Evolutionary conservation across 2,888 invertebrate species (phyloP), one percentile per base, ranked within the genome.

Genomic region (Pterostichus niger): DNA sequence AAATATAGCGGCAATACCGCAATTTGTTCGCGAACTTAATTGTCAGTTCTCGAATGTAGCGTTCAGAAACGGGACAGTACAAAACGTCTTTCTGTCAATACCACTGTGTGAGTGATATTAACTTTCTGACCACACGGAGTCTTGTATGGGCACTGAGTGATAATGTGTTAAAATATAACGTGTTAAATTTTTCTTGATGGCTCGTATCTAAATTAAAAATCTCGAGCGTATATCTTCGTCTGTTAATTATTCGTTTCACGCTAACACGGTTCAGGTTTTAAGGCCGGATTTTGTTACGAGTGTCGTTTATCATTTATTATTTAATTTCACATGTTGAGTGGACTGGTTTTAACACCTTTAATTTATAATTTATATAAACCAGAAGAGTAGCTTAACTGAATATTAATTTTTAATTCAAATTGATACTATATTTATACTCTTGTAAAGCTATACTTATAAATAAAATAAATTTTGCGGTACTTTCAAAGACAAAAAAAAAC

Each of bases 201-300:
- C 1, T 56, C 61, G 24, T 78, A 78, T 78, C 78, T 78, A 78
- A 78, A 78, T 78, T 59, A 61, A 46, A 78, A 78, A 78, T 78
- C 78, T 59, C 9, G 11, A 24, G 24, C 73, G 52, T 75, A 44
- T 52, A 33, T 59, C 44, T 61, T 77, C 56, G 54, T 59, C 44
- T 78, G 78, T 78, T 78, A 78, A 78, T 78, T 78, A 78, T 56
- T 56, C 52, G 13, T 56, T 76, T 54, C 68, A 52, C 52, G 49
- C 52, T 44, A 52, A 6, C 31, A 49, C n/a, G 49, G 40, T 52
- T 75, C 75, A 52, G 31, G 24, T 33, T 52, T 49, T 33, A 75
- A 24, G 33, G 52, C 15, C 31, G 46, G 35, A 73, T 73, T 73
- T 71, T 73, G 11, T 35, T 40, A 17, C 31, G 44, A 44, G 17